Evolutionary conservation across 2,113 vertebrate species (phyloP).

Genomic region (Limnothrissa miodon): DNA sequence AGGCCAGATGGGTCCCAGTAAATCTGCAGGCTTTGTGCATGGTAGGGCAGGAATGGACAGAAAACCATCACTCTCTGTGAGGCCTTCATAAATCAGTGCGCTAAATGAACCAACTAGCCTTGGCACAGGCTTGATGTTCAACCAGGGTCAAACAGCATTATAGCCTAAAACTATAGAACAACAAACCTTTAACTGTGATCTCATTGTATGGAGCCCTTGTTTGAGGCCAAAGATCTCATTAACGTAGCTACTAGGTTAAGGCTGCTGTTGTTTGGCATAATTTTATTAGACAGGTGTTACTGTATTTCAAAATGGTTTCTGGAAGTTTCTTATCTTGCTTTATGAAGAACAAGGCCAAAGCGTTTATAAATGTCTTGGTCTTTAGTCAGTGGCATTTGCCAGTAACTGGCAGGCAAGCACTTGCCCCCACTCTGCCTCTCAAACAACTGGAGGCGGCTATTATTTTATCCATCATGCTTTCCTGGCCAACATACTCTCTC

Average conservation of each 20-base stretch:
- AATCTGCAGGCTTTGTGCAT: conserved; percentile 57
- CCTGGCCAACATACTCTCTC: conserved; percentile 15
- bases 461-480: background rate
- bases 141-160: conserved; percentile 43
- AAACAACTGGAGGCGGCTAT: conserved; percentile 32
- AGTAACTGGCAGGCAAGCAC: conserved; percentile 7
- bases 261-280: background rate
- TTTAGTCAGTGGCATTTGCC: conserved; percentile 14
- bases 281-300: conserved; percentile 11
- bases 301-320: background rate
- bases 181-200: conserved; percentile 12
- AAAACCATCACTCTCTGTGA: conserved; percentile 47
- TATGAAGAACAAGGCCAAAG: conserved; percentile 4
- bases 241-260: conserved; percentile 3
- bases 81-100: conserved; percentile 55
- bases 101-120: conserved; percentile 53
- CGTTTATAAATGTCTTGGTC: background rate
- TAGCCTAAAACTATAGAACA: conserved; percentile 10
- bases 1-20: conserved; percentile 33
- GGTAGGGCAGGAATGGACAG: conserved; percentile 39
- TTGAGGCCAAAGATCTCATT: conserved; percentile 9
- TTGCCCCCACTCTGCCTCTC: background rate
- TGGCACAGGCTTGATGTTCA: conserved; percentile 47
- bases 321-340: background rate
- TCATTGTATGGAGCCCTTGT: background rate